phyloP scores from a whole-genome alignment of 2,797 vertebrate species.

The Fringilla coelebs region DNA sequence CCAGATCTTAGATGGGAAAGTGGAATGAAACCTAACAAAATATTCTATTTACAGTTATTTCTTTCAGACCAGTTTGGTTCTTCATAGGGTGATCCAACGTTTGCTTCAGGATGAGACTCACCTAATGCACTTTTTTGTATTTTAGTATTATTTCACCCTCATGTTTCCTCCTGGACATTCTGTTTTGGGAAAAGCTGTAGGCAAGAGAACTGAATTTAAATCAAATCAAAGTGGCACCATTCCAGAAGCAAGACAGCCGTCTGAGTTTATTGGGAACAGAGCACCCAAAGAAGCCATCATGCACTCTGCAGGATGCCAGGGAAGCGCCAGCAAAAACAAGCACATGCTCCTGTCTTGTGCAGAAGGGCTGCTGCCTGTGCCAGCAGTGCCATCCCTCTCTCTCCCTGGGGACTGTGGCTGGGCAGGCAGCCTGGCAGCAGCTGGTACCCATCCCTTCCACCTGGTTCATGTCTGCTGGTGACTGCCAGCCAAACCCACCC shows the following conservation, averaged over 20 bases:
- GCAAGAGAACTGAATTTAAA: background rate
- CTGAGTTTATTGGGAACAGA: background rate
- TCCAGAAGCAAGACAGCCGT: background rate
- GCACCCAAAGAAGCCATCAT: background rate
- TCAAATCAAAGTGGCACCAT: background rate
- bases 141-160: background rate
- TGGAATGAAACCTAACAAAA: background rate
- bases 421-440: background rate
- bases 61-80: background rate
- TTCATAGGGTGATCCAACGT: background rate
- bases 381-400: background rate
- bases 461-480: background rate
- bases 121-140: background rate
- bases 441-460: background rate
- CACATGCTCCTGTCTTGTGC: background rate
- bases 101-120: background rate
- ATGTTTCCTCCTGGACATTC: background rate
- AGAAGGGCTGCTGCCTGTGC: background rate
- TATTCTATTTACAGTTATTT: background rate
- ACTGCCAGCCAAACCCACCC: background rate
- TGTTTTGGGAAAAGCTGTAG: background rate
- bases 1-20: background rate
- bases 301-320: background rate
- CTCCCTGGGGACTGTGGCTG: rapidly evolving
- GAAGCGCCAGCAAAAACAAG: background rate